Evolutionary conservation across 2,888 invertebrate genomes (phyloP), one percentile per base, ranked within the genome.

Genomic region (Drosophila nr. fundita): DNA sequence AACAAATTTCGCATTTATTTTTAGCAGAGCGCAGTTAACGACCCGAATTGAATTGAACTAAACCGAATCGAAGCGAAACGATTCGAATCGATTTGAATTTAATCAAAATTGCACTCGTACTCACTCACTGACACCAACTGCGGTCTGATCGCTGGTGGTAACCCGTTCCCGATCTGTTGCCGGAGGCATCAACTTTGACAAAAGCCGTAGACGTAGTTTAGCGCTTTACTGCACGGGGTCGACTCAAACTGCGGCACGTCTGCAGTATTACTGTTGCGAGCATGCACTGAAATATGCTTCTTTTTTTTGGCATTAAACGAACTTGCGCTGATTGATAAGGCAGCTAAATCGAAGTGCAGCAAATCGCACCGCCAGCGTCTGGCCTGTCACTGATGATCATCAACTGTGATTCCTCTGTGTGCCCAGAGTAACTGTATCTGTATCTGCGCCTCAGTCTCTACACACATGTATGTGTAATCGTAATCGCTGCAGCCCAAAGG

Each of bases 261-360:
- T 90, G 82, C 84, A 81, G 77, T 70, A 80, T 68, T 71, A 82
- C 82, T 80, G 72, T 77, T 77, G 76, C 81, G 80, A 86, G 59
- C 67, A 73, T 89, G 82, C 86, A 89, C 90, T 89, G 89, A 90
- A 75, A 62, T 29, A 65, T 65, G 76, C 40, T 68, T 72, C 65
- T 76, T 54, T 67, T 54, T 90, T 90, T 89, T 89, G 90, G 87
- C 89, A 87, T 75, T 77, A 73, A 81, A 69, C 73, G 76, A 83
- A 83, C 77, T 81, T 78, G 71, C 73, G 71, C 77, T 68, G 83
- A 86, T 86, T 85, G 85, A 86, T 86, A 86, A 88, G 86, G 69
- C 81, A 82, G 71, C 77, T 65, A 79, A 80, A 82, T 81, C 76
- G 78, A 84, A 82, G 62, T 78, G 73, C 70, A 80, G 82, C 75